Conservation (phyloP, 2,797 vertebrate species). For the Eptatretus atami region DNA sequence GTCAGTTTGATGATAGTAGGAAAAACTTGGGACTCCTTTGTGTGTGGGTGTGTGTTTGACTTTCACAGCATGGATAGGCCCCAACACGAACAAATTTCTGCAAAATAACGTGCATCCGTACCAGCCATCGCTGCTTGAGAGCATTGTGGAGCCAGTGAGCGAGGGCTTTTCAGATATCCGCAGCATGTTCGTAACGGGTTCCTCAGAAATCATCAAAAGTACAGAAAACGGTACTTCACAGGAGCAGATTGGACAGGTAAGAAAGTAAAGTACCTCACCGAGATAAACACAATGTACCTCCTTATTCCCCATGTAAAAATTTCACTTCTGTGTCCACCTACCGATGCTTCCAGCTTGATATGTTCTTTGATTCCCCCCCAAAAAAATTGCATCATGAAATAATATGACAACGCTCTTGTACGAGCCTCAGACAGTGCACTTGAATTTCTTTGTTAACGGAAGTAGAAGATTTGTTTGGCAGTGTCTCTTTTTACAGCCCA, state of each 20-base stretch:
- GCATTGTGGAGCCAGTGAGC: conserved; percentile 2
- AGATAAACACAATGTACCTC: too few species aligned
- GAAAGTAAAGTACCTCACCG: neutral
- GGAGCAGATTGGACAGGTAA: neutral
- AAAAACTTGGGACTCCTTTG: neutral
- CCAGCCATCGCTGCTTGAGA: neutral
- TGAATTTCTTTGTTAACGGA: too few species aligned
- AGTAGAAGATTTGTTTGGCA: too few species aligned
- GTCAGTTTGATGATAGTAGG: neutral
- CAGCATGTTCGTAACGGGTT: neutral
- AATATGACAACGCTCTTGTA: too few species aligned
- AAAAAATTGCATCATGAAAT: too few species aligned
- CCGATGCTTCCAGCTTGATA: too few species aligned
- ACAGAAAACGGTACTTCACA: neutral
- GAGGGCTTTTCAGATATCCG: neutral
- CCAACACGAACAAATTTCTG: neutral
- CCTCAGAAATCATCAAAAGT: neutral
- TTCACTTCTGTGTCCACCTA: too few species aligned
- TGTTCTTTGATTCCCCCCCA: too few species aligned
- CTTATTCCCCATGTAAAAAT: too few species aligned
- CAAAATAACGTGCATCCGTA: conserved; percentile 1
- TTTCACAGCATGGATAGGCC: neutral
- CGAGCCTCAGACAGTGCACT: too few species aligned
- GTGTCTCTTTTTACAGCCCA: too few species aligned
- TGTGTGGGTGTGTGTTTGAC: neutral